phyloP scores from a whole-genome alignment of 1,140 invertebrate species.

The Saccostrea cuccullata region DNA sequence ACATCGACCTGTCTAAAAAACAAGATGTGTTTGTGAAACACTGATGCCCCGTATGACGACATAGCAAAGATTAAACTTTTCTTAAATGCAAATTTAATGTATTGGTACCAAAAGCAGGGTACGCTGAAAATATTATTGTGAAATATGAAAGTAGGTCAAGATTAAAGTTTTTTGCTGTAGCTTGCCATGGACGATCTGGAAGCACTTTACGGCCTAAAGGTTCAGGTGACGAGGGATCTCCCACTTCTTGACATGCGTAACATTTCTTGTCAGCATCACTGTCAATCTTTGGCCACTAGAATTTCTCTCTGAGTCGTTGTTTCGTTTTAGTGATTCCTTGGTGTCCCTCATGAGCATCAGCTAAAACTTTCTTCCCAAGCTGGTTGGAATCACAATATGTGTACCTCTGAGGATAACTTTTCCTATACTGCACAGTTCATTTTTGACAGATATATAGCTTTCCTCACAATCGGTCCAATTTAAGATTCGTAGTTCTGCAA shows the following conservation, averaged over 20 bases:
- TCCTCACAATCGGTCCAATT: slow-evolving; percentile 26
- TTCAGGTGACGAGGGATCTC: slow-evolving; percentile 36
- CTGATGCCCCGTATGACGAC: too few species aligned
- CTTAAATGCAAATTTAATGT: too few species aligned
- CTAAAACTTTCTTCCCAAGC: slow-evolving; percentile 71
- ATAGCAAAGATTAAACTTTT: too few species aligned
- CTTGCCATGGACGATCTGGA: slow-evolving; percentile 62
- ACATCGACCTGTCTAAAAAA: too few species aligned
- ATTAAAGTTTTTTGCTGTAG: slow-evolving; percentile 41
- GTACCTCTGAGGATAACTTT: slow-evolving; percentile 55
- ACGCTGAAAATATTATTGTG: too few species aligned
- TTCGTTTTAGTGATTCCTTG: too few species aligned
- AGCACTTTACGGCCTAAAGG: slow-evolving; percentile 58
- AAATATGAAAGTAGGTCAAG: too few species aligned
- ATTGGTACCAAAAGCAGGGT: too few species aligned
- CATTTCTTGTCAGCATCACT: slow-evolving; percentile 66
- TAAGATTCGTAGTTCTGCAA: slow-evolving; percentile 7
- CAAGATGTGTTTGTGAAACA: too few species aligned
- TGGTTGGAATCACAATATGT: slow-evolving; percentile 48
- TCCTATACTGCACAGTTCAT: slow-evolving; percentile 56
- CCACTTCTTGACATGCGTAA: slow-evolving; percentile 50
- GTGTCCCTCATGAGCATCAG: too few species aligned
- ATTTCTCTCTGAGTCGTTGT: too few species aligned
- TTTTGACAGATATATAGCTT: slow-evolving; percentile 47
- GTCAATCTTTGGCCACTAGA: slow-evolving; percentile 72